Conservation (phyloP, 2,888 invertebrate species). For the Rhimphoctona megacephalus region DNA sequence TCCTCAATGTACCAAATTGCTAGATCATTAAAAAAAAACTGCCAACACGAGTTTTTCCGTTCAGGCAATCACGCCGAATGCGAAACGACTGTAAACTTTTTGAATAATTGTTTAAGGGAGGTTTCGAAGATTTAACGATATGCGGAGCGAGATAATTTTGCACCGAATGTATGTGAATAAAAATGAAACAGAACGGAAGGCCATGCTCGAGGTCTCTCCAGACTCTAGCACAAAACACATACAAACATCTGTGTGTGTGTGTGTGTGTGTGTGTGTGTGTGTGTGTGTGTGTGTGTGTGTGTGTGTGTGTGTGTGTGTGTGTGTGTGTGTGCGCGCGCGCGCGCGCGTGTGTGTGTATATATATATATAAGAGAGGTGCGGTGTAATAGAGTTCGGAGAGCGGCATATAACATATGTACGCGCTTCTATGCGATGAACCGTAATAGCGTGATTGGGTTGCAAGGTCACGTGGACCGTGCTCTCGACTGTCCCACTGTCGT, state of each 20-base stretch:
- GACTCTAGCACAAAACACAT: conserved; percentile 17
- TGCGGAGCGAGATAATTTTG: conserved; percentile 1
- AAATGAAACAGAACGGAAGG: conserved; percentile 32
- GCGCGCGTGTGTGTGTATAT: too few species aligned
- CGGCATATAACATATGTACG: conserved; percentile 45
- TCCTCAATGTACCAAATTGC: neutral
- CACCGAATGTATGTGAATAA: neutral
- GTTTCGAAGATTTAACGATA: neutral
- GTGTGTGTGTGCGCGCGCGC: too few species aligned
- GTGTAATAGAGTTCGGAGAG: conserved; percentile 32
- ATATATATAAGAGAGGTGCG: conserved; percentile 27
- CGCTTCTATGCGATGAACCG: conserved; percentile 67
- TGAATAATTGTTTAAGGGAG: neutral
- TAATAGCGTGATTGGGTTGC: conserved; percentile 68
- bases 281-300: too few species aligned
- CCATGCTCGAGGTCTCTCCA: conserved; percentile 20
- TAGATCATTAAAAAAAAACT: neutral
- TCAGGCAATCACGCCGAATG: neutral
- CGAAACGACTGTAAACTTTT: neutral
- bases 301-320: too few species aligned
- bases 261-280: too few species aligned
- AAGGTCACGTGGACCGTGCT: conserved; percentile 62
- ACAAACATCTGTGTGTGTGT: too few species aligned
- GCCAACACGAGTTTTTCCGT: neutral
- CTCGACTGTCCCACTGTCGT: conserved; percentile 43